Evolutionary conservation across 2,113 vertebrate genomes (phyloP).

Genomic region (Mesoclemmys tuberculata): DNA sequence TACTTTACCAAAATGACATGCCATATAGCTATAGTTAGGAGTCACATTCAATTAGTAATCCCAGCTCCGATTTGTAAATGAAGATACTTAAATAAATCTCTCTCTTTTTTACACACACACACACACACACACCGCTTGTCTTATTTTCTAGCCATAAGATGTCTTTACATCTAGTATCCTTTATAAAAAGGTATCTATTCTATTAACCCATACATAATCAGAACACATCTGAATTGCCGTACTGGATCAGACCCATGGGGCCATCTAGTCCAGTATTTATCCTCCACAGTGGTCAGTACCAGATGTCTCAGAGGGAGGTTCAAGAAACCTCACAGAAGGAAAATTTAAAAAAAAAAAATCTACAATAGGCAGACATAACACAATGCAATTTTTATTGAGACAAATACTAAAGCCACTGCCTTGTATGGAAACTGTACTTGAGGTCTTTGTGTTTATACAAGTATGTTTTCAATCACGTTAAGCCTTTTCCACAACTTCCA

Average conservation of each 20-base stretch:
- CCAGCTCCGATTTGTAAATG: no score
- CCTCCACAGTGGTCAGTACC: accelerated
- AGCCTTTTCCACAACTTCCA: not conserved
- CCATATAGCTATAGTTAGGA: not conserved
- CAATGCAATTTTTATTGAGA: not conserved
- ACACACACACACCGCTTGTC: not conserved
- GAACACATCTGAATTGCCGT: not conserved
- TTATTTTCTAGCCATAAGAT: not conserved
- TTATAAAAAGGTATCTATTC: not conserved
- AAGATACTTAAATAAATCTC: not conserved
- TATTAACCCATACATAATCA: not conserved
- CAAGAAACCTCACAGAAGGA: not conserved
- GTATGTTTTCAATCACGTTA: not conserved
- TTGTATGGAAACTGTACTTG: not conserved
- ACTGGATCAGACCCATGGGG: no score
- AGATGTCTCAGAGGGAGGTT: not conserved
- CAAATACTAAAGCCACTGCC: not conserved
- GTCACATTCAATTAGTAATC: not conserved
- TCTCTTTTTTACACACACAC: no score
- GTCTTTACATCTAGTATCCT: not conserved
- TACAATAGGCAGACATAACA: not conserved
- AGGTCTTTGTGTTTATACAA: not conserved
- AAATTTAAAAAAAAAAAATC: not conserved
- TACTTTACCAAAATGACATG: not conserved
- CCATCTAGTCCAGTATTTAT: not conserved